phyloP scores from a whole-genome alignment of 1,140 invertebrate species.

The Sitobion miscanthi region DNA sequence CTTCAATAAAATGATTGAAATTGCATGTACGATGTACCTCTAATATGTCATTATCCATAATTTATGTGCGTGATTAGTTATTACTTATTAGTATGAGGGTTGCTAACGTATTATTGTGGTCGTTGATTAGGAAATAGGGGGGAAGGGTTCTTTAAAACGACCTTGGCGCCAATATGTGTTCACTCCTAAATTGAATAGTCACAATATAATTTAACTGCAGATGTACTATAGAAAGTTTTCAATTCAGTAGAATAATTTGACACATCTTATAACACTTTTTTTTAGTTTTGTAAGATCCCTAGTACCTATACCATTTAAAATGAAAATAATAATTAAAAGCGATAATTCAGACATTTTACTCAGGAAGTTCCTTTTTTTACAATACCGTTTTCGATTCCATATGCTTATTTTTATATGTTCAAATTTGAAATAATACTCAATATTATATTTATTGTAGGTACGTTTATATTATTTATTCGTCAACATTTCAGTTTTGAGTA shows the following conservation, averaged over 20 bases:
- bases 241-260: background rate
- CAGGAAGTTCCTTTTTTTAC: too few species aligned
- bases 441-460: background rate
- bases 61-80: background rate
- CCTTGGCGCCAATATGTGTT: background rate
- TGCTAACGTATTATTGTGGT: background rate
- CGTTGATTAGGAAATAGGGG: background rate
- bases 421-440: background rate
- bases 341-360: too few species aligned
- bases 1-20: background rate
- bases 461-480: background rate
- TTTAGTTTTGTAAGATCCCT: background rate
- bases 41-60: conserved; percentile 8
- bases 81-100: conserved; percentile 8
- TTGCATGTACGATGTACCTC: background rate
- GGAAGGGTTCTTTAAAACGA: background rate
- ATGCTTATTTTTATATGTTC: background rate
- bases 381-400: too few species aligned
- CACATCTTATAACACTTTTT: background rate
- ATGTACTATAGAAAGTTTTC: background rate
- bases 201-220: background rate
- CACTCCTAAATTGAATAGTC: background rate
- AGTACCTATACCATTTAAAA: too few species aligned
- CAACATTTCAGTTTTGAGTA: too few species aligned
- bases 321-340: too few species aligned